These are phyloP conservation scores for Heterodera schachtii DNA, from an alignment of 1,140 invertebrate genomes.

Conservation along the genomic window DNA sequence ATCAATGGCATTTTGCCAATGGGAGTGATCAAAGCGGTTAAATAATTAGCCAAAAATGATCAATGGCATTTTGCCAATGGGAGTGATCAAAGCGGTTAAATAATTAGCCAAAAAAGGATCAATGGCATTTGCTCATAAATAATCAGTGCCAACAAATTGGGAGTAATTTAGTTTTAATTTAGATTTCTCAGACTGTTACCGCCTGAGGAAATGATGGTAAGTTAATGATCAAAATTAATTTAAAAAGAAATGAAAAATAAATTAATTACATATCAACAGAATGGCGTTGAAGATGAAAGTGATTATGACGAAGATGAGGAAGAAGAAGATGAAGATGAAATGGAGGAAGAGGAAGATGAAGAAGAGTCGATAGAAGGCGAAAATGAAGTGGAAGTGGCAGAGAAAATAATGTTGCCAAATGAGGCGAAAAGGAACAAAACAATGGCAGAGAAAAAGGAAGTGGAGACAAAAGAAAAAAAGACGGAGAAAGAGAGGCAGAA, in stretches of 20 bases:
- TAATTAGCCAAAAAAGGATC: too few species aligned
- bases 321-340: conserved; percentile 38
- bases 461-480: conserved; percentile 8
- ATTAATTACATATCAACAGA: not conserved
- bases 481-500: conserved; percentile 11
- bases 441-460: conserved; percentile 12
- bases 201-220: conserved; percentile 21
- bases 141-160: too few species aligned
- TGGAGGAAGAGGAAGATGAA: conserved; percentile 41
- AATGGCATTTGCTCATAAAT: too few species aligned
- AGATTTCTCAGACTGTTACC: conserved; percentile 36
- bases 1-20: too few species aligned
- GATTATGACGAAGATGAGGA: conserved; percentile 23
- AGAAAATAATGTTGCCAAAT: conserved; percentile 29
- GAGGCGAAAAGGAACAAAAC: conserved; percentile 11
- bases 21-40: too few species aligned
- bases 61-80: too few species aligned
- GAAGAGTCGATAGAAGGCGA: not conserved
- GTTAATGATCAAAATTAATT: conserved; percentile 10
- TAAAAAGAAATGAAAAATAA: too few species aligned
- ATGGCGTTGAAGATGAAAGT: conserved; percentile 29
- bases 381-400: conserved; percentile 8
- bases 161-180: not conserved
- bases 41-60: too few species aligned
- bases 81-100: too few species aligned